Conservation (phyloP, 1,140 invertebrate genomes). For the Aphidius ervi region DNA sequence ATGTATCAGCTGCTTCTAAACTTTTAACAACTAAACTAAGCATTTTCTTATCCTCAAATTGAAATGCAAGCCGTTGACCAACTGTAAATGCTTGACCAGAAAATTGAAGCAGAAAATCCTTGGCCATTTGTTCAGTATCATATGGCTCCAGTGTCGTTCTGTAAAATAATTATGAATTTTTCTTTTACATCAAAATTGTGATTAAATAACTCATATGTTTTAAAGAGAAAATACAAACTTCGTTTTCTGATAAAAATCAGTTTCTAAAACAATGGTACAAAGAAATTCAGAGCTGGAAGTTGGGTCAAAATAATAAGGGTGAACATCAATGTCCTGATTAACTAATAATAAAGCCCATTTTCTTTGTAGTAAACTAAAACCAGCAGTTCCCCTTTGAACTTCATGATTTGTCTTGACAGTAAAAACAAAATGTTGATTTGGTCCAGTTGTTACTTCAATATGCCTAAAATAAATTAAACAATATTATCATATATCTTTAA, state of each 20-base stretch:
- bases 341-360: slow-evolving; percentile 95
- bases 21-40: slow-evolving; percentile 81
- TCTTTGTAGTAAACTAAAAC: slow-evolving; percentile 88
- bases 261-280: slow-evolving; percentile 78
- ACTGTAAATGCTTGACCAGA: slow-evolving; percentile 85
- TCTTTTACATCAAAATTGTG: too few relatives aligned
- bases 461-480: slow-evolving; percentile 63
- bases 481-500: neutral
- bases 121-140: slow-evolving; percentile 94
- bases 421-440: slow-evolving; percentile 80
- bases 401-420: slow-evolving; percentile 71
- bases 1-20: slow-evolving; percentile 83
- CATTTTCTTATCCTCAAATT: slow-evolving; percentile 84
- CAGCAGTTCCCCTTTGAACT: slow-evolving; percentile 78
- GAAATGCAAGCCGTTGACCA: slow-evolving; percentile 87
- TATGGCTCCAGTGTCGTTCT: slow-evolving; percentile 82
- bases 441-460: slow-evolving; percentile 76
- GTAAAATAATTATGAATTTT: too few relatives aligned
- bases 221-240: too few relatives aligned
- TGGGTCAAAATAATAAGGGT: slow-evolving; percentile 71
- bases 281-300: slow-evolving; percentile 75
- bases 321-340: slow-evolving; percentile 81
- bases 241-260: slow-evolving; percentile 92
- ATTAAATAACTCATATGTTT: too few relatives aligned
- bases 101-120: slow-evolving; percentile 88